Evolutionary conservation across 2,797 vertebrate genomes (phyloP), one percentile per base, ranked within the genome.

Genomic region (Brachyrhaphis roseni): DNA sequence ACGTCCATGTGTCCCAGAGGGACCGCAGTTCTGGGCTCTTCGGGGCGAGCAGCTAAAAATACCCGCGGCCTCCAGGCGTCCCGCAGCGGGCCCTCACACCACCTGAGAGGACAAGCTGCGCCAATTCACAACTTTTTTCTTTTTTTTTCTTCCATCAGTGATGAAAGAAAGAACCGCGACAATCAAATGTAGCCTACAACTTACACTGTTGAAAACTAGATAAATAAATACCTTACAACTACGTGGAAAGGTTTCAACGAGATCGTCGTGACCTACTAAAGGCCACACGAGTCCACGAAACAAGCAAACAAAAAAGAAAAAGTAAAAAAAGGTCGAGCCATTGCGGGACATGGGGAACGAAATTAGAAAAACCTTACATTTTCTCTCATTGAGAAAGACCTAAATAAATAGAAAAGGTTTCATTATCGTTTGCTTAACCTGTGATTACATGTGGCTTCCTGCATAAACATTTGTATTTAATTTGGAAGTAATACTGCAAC

Each of bases 21-120:
- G 90, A 75, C 85, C 71, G 82, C 87, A 51, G 87, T 83, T 74
- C 70, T 70, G 79, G 84, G 85, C 90, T 91, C 86, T 16, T 28
- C 77, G 80, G 89, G 77, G 87, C 89, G 85, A 87, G 87, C 77
- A 83, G 90, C 90, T 94, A 95, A 94, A 96, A 94, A 95, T 94
- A 94, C 79, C 81, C 80, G 77, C 85, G 90, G 84, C 92, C 91
- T 90, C 89, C 82, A 76, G 91, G 76, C 83, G 86, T 87, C 90
- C 88, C 81, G 78, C 87, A 57, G 88, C 75, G 84, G 84, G 79
- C 80, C 80, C 68, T 75, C 78, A 70, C 80, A 55, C 77, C 86
- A 77, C 70, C 78, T 76, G 80, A 39, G 43, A 47, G 64, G 57
- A 78, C 72, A 64, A n/a, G 53, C 41, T 72, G 77, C 75, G 36